A percentile compares a stretch with the other conserved stretches of the same genome.
These are phyloP conservation scores for Lophotis ruficrista DNA, from an alignment of 2,113 vertebrate species.

Conservation along the genomic window DNA sequence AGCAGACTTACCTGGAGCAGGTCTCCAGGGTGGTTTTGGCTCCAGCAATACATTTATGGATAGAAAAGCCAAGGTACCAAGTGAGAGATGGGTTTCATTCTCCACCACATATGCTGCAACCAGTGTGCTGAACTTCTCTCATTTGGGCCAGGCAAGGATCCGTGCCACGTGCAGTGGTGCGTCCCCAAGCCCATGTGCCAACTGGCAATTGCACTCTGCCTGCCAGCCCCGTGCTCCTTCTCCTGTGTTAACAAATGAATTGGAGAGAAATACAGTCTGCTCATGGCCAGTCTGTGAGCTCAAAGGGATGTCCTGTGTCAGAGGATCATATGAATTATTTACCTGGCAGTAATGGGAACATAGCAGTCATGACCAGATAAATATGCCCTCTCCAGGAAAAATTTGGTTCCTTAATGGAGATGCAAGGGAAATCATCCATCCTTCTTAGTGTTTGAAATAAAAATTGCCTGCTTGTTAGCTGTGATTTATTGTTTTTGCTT, in stretches of 20 bases:
- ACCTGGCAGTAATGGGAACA: neutral
- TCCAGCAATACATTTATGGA: neutral
- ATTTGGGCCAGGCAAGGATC: neutral
- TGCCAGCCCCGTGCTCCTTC: neutral
- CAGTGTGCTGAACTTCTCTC: neutral
- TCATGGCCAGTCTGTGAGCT: neutral
- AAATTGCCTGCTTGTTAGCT: neutral
- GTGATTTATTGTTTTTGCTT: slow-evolving; percentile 20
- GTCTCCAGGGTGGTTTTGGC: neutral
- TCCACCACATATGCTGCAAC: fast-evolving
- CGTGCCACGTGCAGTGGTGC: neutral
- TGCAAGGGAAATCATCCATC: neutral
- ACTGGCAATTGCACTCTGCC: neutral
- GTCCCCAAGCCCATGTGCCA: neutral
- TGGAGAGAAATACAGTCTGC: neutral
- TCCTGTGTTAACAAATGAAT: neutral
- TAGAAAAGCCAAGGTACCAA: neutral
- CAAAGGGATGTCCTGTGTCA: neutral
- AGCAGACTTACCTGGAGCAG: neutral
- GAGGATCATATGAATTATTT: neutral
- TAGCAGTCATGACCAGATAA: neutral
- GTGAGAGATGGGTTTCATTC: neutral
- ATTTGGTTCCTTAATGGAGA: neutral
- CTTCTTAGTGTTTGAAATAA: neutral
- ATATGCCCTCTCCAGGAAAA: neutral